These are phyloP conservation scores for Rutilus rutilus DNA, from an alignment of 2,113 vertebrate species.

Conservation along the genomic window DNA sequence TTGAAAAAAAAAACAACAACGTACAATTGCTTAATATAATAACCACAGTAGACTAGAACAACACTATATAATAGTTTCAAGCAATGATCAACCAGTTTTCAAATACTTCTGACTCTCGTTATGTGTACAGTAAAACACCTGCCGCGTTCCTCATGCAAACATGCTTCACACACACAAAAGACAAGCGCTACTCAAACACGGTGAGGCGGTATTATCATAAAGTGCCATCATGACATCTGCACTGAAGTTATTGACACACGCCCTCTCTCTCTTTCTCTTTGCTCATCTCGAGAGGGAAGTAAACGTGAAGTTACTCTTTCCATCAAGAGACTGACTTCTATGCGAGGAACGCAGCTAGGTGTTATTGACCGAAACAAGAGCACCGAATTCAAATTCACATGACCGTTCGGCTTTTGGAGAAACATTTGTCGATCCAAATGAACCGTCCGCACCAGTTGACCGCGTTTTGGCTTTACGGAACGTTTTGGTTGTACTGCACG, in stretches of 20 bases:
- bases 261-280: not conserved
- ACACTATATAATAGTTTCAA: not conserved
- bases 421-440: slow-evolving; percentile 4
- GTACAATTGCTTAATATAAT: not conserved
- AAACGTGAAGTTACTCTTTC: not conserved
- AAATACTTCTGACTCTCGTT: not conserved
- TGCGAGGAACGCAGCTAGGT: not conserved
- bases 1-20: too few species aligned
- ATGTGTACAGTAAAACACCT: not conserved
- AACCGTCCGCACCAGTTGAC: not conserved
- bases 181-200: not conserved
- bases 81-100: not conserved
- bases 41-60: not conserved
- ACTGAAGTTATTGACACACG: too few species aligned
- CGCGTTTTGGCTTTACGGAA: not conserved
- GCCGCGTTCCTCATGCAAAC: too few species aligned
- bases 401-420: not conserved
- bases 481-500: not conserved
- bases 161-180: not conserved
- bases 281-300: not conserved
- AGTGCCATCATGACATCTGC: too few species aligned
- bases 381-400: not conserved
- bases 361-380: not conserved
- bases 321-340: not conserved
- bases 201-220: too few species aligned